Percentiles rank a stretch among this genome's conserved stretches.
Conservation (phyloP, 2,113 vertebrate genomes). For the Protobothrops flavoviridis region DNA sequence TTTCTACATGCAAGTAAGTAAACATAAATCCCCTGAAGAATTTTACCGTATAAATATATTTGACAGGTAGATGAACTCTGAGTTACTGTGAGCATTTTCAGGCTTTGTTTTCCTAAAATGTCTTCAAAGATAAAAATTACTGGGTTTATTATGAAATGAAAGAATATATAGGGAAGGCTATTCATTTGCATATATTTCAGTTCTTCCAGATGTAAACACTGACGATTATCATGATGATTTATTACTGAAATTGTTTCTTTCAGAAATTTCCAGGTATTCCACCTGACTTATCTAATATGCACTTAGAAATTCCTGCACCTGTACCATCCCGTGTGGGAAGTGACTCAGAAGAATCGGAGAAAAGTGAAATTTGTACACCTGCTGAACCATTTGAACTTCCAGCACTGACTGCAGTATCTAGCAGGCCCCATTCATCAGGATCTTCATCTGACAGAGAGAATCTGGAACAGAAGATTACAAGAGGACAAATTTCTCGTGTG, state of each 20-base stretch:
- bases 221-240: background rate
- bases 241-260: background rate
- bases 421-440: background rate
- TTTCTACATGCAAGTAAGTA: background rate
- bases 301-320: background rate
- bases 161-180: background rate
- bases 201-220: background rate
- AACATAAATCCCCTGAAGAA: background rate
- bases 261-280: background rate
- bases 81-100: background rate
- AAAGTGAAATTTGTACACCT: too few relatives aligned
- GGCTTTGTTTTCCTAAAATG: background rate
- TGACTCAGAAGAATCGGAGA: background rate
- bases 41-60: background rate
- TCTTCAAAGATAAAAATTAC: background rate
- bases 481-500: background rate
- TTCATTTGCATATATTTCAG: background rate
- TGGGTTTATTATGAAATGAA: background rate
- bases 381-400: background rate
- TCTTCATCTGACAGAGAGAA: background rate
- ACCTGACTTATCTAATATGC: background rate
- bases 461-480: background rate
- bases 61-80: background rate
- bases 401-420: background rate
- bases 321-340: background rate